Evolutionary conservation across 64 coral and sea anemone species (phyloP), one percentile per base, ranked within the genome.

Genomic region (Stichodactyla helianthus): DNA sequence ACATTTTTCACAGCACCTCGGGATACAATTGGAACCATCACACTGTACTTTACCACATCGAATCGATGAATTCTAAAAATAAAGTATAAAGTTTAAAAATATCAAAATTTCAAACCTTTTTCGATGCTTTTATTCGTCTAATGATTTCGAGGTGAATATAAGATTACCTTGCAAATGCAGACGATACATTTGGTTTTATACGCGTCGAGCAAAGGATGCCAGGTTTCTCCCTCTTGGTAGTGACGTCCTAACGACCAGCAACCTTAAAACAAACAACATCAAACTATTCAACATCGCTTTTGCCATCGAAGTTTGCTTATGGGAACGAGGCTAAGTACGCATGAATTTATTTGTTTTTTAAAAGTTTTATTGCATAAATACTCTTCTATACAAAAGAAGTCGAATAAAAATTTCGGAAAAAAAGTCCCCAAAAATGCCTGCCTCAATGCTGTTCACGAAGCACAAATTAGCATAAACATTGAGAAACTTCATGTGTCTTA

Each of bases 221-320:
- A 92, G 18, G 35, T 14, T 0, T 81, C 25, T 4, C 91, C 86
- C 44, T 62, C 65, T 15, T 74, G 28, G 86, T 92, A 92, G 57
- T 84, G 68, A 71, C 91, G 80, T 22, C 79, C 91, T 56, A 92
- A 61, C 9, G 61, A 88, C 12, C 55, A 83, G 55, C 91, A 92
- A 27, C 91, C 91, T 70, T 18, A 4, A 52, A 12, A 51, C 16
- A 23, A 70, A 8, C 5, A 31, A 22, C 22, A 70, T 22, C 7
- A 70, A 4, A 17, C 2, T 70, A 7, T 20, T 22, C 10, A 70
- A 22, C 68, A 74, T 74, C 68, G 12, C 23, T 5, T 2, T 74
- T 11, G 23, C 22, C 22, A 70, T 25, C 65, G 7, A 0, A 8
- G 10, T 70, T 25, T 8, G 20, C 65, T 22, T 70, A 70, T 58